These are phyloP conservation scores for Sardina pilchardus DNA, from an alignment of 2,113 vertebrate genomes.

Conservation along the genomic window DNA sequence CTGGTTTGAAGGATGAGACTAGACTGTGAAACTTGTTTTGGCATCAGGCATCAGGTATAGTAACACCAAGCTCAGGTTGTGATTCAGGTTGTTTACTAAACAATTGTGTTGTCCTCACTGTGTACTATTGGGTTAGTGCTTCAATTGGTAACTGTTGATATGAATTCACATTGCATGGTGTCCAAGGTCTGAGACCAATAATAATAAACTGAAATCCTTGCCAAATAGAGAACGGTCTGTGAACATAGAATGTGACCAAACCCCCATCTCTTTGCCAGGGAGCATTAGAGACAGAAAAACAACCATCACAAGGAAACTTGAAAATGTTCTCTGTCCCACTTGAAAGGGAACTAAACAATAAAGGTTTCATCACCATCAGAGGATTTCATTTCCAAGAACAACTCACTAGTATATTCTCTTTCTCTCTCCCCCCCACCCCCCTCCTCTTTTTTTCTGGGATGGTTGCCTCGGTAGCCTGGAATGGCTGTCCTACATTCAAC, in stretches of 20 bases:
- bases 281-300: background rate
- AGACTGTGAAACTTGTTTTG: background rate
- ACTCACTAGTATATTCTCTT: background rate
- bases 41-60: background rate
- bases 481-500: constrained; percentile 7
- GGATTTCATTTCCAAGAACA: constrained; percentile 8
- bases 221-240: background rate
- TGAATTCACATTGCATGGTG: background rate
- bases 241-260: background rate
- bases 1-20: background rate
- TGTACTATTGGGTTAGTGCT: background rate
- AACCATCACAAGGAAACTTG: background rate
- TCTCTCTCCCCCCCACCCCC: background rate
- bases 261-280: background rate
- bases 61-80: background rate
- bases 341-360: background rate
- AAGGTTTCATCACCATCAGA: constrained; percentile 14
- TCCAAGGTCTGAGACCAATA: background rate
- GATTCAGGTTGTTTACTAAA: background rate
- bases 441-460: background rate
- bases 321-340: background rate
- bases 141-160: background rate
- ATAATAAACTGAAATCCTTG: background rate
- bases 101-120: background rate
- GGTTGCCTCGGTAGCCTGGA: background rate